Base-by-base conservation (phyloP, 2,888 invertebrate species). In the Coenonympha glycerion region DNA sequence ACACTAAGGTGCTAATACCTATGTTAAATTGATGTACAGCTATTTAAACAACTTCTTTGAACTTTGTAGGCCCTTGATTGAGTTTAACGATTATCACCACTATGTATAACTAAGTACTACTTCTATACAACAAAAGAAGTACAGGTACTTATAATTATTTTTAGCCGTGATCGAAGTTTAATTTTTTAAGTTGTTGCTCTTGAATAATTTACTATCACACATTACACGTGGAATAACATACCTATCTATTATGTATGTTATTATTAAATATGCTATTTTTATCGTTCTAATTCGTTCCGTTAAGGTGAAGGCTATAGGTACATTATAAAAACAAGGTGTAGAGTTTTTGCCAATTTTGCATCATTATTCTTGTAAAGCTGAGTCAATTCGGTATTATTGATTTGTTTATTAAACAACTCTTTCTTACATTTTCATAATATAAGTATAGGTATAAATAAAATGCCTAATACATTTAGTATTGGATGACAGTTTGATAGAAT, bases 401-500 rank as follows among this genome's bases (percentile, higher is more conserved):
- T 50, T 47, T 18, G 18, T 41, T 36, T 64, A 13, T 13, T 13
- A 30, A 30, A 13, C 56, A 57, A 53, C 49, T 56, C 61, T 58
- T 48, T 28, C 33, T n/a, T n/a, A n/a, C 24, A 47, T 48, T 46
- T 47, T 34, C 50, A 39, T 49, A 45, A 49, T 50, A 30, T 53
- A 55, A 55, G 53, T 59, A 60, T 61, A 61, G 48, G 53, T 31
- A 31, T 31, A 15, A 51, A 51, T 53, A n/a, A n/a, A n/a, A n/a
- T n/a, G n/a, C n/a, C n/a, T n/a, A n/a, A n/a, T n/a, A n/a, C 47
- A 54, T 51, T 11, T 9, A n/a, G 47, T 33, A 53, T 44, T 36
- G 36, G 45, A 46, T 15, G 13, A 19, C 18, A 13, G 40, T 53
- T 57, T 58, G 22, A 59, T 56, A 47, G 59, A 64, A 61, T 60